Base-by-base conservation (phyloP, 1,140 invertebrate genomes). In the Antheraea mylitta region DNA sequence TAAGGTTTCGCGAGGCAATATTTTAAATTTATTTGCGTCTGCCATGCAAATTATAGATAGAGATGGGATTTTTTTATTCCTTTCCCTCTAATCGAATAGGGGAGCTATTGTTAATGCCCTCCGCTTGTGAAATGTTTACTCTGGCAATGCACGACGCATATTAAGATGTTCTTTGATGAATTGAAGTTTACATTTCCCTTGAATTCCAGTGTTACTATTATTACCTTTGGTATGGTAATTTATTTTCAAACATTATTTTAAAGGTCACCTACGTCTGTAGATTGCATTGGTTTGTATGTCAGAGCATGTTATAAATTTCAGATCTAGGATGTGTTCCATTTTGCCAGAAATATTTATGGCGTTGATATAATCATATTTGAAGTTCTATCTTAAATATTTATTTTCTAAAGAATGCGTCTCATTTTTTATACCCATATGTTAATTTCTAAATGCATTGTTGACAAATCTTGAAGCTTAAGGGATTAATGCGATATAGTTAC, bases 11-110 rank as follows among this genome's bases (percentile, higher is more conserved):
- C 65, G 64, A 64, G 70, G 86, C 82, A 84, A 89, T 90, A 91
- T 89, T 91, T 89, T 88, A 91, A 87, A 89, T 91, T 88, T 88
- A 89, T 91, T 91, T 89, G 81, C 86, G 78, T 85, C 83, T 86
- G 79, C 85, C 75, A 91, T 90, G 88, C 87, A 90, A 90, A 87
- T 90, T 90, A 87, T 83, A 86, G 87, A 90, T 87, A 85, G 85
- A 87, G 84, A 82, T 79, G 83, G 82, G 79, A 11, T 53, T 53
- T 78, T 81, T 80, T 81, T 81, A 82, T 85, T 83, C 80, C 71
- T 73, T 72, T 78, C 70, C 73, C 73, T 76, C 74, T 85, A 86
- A 85, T 87, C 85, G 82, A 86, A 85, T 83, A 79, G 79, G 85
- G 85, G 83, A 81, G 45, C 48, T 48, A 84, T 89, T 89, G 86